Percentiles rank a stretch among this genome's conserved stretches.
Conservation (phyloP, 2,113 vertebrate genomes). For the Sapajus apella region DNA sequence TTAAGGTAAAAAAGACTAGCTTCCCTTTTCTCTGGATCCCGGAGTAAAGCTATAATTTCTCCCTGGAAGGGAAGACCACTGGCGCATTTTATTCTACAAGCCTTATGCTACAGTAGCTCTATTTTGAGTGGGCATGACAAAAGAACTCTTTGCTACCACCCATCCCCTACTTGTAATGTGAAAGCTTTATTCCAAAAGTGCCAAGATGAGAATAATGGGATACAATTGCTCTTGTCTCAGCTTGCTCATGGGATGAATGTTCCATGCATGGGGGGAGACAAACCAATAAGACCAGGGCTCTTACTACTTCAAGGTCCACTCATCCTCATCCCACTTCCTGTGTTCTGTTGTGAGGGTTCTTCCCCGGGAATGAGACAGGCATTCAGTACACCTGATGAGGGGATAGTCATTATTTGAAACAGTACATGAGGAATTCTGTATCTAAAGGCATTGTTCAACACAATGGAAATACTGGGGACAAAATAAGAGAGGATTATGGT, state of each 20-base stretch:
- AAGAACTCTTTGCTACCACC: background rate
- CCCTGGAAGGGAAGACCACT: rapidly evolving
- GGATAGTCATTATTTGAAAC: background rate
- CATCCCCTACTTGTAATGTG: background rate
- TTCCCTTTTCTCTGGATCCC: no score
- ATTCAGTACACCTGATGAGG: background rate
- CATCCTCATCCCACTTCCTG: no score
- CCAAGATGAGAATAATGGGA: background rate
- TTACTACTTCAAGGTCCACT: background rate
- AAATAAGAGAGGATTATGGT: background rate
- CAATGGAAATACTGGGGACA: background rate
- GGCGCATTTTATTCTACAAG: background rate
- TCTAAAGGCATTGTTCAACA: background rate
- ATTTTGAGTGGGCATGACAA: background rate
- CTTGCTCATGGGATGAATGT: rapidly evolving
- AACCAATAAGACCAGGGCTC: background rate
- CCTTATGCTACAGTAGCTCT: background rate
- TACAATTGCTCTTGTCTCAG: background rate
- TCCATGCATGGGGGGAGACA: rapidly evolving
- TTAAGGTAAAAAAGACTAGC: background rate
- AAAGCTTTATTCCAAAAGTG: background rate
- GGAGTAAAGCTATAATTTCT: background rate
- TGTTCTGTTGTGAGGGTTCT: background rate
- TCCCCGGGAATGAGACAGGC: background rate
- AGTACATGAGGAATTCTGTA: background rate